Percentiles rank a stretch among this genome's conserved stretches.
Conservation (phyloP, 2,888 invertebrate species). For the Dyspetes luteomarginatus region DNA sequence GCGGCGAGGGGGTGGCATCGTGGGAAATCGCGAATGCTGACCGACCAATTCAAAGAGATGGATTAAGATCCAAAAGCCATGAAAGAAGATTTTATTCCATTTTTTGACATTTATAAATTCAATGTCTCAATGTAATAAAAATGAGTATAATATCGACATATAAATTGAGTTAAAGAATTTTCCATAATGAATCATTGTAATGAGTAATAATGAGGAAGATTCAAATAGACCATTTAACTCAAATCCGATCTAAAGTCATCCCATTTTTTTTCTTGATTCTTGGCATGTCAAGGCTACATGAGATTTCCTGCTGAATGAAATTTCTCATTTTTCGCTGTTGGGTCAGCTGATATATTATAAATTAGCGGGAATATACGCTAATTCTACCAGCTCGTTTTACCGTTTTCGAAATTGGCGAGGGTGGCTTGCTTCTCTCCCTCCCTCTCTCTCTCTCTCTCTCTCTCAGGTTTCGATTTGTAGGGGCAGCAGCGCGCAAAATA, state of each 20-base stretch:
- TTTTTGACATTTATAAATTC: neutral
- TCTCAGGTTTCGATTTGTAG: constrained; percentile 48
- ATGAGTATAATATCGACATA: too few species aligned
- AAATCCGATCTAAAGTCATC: too few species aligned
- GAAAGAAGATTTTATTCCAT: constrained; percentile 15
- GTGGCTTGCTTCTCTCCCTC: constrained; percentile 8
- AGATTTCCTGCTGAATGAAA: constrained; percentile 50
- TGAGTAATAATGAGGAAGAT: neutral
- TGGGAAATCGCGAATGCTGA: constrained; percentile 80
- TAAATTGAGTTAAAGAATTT: too few species aligned
- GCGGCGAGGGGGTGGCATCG: constrained; percentile 81
- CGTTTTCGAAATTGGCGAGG: constrained; percentile 34
- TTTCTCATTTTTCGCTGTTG: constrained; percentile 36
- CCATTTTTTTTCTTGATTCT: neutral
- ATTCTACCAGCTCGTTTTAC: constrained; percentile 32
- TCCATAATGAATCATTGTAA: neutral
- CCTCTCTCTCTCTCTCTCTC: constrained; percentile 11
- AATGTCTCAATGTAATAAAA: too few species aligned
- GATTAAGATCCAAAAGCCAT: constrained; percentile 49
- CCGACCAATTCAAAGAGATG: constrained; percentile 72
- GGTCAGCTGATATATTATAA: constrained; percentile 19
- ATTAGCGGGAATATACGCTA: neutral
- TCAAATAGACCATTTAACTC: neutral
- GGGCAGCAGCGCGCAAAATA: constrained; percentile 63
- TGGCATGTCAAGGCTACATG: neutral